A percentile compares a stretch with the other conserved stretches of the same genome.
Evolutionary conservation across 1,140 invertebrate species (phyloP).

Genomic region (Calephelis nemesis): DNA sequence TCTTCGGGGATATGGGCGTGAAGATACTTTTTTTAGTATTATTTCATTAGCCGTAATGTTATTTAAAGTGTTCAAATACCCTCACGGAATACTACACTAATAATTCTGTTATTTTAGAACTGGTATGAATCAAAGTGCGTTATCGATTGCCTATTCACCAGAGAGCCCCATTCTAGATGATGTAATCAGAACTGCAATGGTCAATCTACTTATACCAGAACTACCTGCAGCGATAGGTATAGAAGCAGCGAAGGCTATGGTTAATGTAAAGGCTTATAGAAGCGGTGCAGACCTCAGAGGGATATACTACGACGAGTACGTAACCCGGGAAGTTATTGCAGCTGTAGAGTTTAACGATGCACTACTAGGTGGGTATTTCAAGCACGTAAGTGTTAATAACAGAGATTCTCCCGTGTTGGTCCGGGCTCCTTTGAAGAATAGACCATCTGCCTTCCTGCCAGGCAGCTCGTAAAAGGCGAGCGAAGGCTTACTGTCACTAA

Average conservation of each 20-base stretch:
- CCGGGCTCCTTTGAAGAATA: too few relatives aligned
- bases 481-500: too few relatives aligned
- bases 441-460: too few relatives aligned
- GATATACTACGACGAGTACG: conserved; percentile 51
- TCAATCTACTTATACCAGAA: conserved; percentile 50
- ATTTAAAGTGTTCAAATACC: not conserved
- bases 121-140: conserved; percentile 47
- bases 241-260: conserved; percentile 44
- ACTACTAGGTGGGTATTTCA: conserved; percentile 45
- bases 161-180: conserved; percentile 54
- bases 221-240: conserved; percentile 37
- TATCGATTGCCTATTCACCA: conserved; percentile 66
- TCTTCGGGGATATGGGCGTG: too few relatives aligned
- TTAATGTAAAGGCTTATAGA: conserved; percentile 48
- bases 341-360: conserved; percentile 63
- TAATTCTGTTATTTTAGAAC: conserved; percentile 42
- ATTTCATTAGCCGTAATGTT: not conserved
- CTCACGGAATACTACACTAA: too few relatives aligned
- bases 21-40: too few relatives aligned
- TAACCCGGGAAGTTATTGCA: conserved; percentile 51
- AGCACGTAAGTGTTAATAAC: not conserved
- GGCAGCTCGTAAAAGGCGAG: too few relatives aligned
- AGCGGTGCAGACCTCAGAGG: conserved; percentile 48
- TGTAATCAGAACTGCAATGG: conserved; percentile 46
- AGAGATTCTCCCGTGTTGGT: too few relatives aligned